Percentiles rank a stretch among this genome's conserved stretches.
These are phyloP conservation scores for Bergia sp. DNA, from an alignment of 92 coral and sea anemone species.

Conservation along the genomic window DNA sequence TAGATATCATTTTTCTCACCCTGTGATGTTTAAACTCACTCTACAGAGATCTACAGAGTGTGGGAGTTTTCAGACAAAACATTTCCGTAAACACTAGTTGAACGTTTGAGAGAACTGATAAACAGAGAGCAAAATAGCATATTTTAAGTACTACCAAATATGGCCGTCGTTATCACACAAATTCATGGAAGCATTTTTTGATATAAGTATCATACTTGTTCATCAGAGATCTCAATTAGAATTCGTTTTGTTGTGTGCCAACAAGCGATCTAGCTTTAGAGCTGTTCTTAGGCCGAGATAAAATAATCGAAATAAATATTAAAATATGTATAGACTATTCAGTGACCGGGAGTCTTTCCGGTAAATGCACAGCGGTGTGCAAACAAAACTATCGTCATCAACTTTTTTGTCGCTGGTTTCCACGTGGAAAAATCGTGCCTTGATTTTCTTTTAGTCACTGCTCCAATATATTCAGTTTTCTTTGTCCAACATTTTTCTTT, in stretches of 20 bases:
- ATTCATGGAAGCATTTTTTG: not conserved
- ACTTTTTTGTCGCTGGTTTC: not conserved
- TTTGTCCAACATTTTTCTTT: not conserved
- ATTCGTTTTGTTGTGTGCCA: not conserved
- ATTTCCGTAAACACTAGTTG: constrained; percentile 3
- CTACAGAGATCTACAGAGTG: not conserved
- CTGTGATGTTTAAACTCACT: not conserved
- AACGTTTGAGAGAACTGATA: not conserved
- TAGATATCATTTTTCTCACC: not conserved
- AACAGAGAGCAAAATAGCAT: not conserved
- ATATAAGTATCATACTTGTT: not conserved
- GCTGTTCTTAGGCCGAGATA: not conserved
- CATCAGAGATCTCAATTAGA: not conserved
- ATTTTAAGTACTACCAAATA: not conserved
- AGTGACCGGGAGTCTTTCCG: not conserved
- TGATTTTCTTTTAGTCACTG: not conserved
- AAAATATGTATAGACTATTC: not conserved
- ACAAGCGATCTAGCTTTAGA: not conserved
- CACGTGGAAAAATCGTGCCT: constrained; percentile 13
- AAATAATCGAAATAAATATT: not conserved
- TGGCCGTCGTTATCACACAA: not conserved
- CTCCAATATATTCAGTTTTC: not conserved
- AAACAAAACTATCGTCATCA: not conserved
- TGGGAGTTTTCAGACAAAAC: constrained; percentile 16
- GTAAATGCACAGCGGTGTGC: not conserved